Evolutionary conservation across 2,113 vertebrate genomes (phyloP).

Genomic region (Salvator merianae): DNA sequence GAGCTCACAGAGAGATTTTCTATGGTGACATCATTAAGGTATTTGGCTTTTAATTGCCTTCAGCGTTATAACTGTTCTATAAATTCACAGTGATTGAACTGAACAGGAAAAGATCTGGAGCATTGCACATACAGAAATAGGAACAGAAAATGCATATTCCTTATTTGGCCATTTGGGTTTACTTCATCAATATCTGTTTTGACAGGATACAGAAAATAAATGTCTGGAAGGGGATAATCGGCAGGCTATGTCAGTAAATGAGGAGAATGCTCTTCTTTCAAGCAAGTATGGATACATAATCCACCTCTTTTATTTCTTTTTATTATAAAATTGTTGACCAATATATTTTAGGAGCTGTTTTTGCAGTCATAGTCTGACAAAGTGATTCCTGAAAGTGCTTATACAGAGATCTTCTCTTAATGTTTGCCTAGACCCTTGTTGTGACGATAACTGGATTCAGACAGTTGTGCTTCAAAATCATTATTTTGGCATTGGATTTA

Average conservation of each 20-base stretch:
- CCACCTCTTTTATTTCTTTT: background rate
- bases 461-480: background rate
- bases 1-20: background rate
- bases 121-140: background rate
- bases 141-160: background rate
- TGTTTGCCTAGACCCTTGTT: background rate
- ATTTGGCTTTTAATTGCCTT: too few species aligned
- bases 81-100: too few species aligned
- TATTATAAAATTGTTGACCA: background rate
- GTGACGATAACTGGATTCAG: background rate
- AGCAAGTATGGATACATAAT: constrained; percentile 45
- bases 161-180: background rate
- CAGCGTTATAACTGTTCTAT: too few species aligned
- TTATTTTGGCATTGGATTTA: background rate
- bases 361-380: background rate
- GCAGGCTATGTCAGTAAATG: constrained; percentile 57
- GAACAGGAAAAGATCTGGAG: too few species aligned
- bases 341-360: background rate
- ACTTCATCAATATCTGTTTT: constrained; percentile 35
- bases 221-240: constrained; percentile 73
- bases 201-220: constrained; percentile 70
- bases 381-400: background rate
- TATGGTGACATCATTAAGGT: background rate
- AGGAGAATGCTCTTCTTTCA: constrained; percentile 54
- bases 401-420: background rate